Evolutionary conservation across 2,797 vertebrate genomes (phyloP).

Genomic region (Melanotaenia trifasciata): DNA sequence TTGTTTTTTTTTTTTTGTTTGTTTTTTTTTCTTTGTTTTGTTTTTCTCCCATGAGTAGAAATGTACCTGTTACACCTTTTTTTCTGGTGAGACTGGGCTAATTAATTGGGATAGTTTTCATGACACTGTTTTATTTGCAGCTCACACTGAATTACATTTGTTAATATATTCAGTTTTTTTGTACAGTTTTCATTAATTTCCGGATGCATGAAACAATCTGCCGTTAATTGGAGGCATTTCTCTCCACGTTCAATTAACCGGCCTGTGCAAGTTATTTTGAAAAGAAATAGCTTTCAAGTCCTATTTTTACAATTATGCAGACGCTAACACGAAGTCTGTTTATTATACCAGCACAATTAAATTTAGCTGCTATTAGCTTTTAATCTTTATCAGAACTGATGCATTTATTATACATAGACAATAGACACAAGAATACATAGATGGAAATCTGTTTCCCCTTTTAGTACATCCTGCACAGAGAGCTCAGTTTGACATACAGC

Average conservation of each 20-base stretch:
- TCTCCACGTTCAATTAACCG: background rate
- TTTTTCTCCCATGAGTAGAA: background rate
- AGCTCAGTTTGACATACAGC: conserved; percentile 45
- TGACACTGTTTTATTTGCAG: background rate
- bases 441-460: background rate
- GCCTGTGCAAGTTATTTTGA: background rate
- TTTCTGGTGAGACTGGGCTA: no score
- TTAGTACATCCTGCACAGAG: conserved; percentile 27
- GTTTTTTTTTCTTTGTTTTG: no score
- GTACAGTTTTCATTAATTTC: background rate
- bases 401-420: background rate
- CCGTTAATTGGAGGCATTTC: background rate
- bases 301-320: background rate
- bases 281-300: background rate
- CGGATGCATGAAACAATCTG: background rate
- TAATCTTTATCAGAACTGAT: background rate
- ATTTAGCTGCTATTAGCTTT: background rate
- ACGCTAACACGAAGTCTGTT: background rate
- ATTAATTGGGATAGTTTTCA: background rate
- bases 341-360: background rate
- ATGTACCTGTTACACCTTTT: no score
- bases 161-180: background rate
- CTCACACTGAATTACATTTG: background rate
- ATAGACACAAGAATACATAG: conserved; percentile 3
- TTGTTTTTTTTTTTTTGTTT: background rate